phyloP scores from a whole-genome alignment of 2,888 invertebrate genomes.

The Meliscaeva auricollis region DNA sequence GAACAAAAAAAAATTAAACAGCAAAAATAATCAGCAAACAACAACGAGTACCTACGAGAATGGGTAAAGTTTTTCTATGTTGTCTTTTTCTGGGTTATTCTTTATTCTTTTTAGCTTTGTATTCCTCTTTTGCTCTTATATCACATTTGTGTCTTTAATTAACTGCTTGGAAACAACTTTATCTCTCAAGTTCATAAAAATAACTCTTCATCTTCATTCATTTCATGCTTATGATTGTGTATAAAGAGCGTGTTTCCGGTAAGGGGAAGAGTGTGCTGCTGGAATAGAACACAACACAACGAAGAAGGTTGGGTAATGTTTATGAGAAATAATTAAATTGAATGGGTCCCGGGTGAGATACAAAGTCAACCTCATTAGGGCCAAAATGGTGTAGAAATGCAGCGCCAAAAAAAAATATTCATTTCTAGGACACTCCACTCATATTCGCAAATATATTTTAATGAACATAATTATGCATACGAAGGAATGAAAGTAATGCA shows the following conservation, averaged over 20 bases:
- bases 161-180: constrained; percentile 48
- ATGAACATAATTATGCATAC: constrained; percentile 19
- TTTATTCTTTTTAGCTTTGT: not conserved
- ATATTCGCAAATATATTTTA: constrained; percentile 24
- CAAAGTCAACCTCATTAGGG: constrained; percentile 54
- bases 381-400: not conserved
- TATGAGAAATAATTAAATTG: constrained; percentile 51
- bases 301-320: constrained; percentile 32
- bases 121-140: not conserved
- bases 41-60: too few relatives aligned
- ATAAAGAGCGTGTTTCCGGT: constrained; percentile 16
- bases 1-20: constrained; percentile 9
- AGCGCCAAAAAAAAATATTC: not conserved
- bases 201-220: constrained; percentile 20
- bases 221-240: constrained; percentile 34
- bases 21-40: constrained; percentile 4
- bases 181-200: constrained; percentile 61
- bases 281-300: not conserved
- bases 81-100: not conserved
- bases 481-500: constrained; percentile 36
- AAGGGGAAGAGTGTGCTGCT: not conserved
- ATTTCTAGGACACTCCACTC: constrained; percentile 4
- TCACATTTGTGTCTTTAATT: constrained; percentile 65
- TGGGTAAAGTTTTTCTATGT: constrained; percentile 5
- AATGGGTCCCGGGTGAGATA: constrained; percentile 55